Base-by-base conservation (phyloP, 2,797 vertebrate genomes). In the Anguilla obscura region DNA sequence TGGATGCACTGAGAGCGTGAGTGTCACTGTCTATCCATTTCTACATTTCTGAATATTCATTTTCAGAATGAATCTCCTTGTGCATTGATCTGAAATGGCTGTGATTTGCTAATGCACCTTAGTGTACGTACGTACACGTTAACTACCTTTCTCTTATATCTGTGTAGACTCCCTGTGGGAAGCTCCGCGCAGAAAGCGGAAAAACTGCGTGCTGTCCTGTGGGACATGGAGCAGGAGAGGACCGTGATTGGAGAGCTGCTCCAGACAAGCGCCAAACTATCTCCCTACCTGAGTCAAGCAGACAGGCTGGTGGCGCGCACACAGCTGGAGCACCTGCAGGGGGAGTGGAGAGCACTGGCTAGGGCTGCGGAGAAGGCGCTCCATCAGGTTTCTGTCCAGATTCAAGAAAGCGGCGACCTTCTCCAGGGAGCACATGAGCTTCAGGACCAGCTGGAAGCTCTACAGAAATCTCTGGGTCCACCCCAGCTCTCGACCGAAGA, bases 1-100 rank as follows among this genome's bases (percentile, higher is more conserved):
- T 96, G 88, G 96, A 97, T 48, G 92, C 92, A 87, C 89, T 97
- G 30, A 96, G 93, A 94, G 92, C 4, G 98, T 99, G 92, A 97
- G 98, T 97, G 36, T 3, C 85, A 58, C 18, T 24, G 12, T 60
- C 48, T n/a, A 0, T 60, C 40, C 24, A 21, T 52, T 85, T 48
- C 4, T 24, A 24, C 14, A 12, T 85, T 71, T 69, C 12, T 18
- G 52, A 6, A 8, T 16, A 45, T 69, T 48, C 0, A 45, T 45
- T 45, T 45, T 45, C 40, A 45, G 40, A 58, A 58, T 58, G 1
- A 18, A 58, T 58, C n/a, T 54, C 48, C 52, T 18, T 54, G 10
- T 52, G 82, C 40, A 48, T 84, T 36, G 10, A 24, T 58, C 58
- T 33, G 5, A 14, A 45, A 48, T 56, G 12, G 14, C 80, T 83